Base-by-base conservation (phyloP, 2,113 vertebrate genomes). In the Albula glossodonta region DNA sequence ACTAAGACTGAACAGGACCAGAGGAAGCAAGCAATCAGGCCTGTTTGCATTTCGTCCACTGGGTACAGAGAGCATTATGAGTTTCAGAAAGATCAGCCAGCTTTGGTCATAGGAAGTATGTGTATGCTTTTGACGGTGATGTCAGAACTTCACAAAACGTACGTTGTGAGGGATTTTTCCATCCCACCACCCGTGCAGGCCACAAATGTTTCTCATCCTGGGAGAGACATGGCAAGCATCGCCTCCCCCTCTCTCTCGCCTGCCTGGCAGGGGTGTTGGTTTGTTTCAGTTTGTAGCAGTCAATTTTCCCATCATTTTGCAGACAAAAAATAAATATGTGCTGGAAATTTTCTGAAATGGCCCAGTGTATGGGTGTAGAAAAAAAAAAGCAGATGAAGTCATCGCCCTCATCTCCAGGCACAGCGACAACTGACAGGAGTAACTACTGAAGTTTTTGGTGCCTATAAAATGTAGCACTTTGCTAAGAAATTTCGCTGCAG, bases 301-400 rank as follows among this genome's bases (percentile, higher is more conserved):
- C 91, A 90, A 88, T 89, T 91, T 92, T 92, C 90, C 91, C 91
- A 91, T 91, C 89, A 90, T 87, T 84, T 88, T 87, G 82, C 82
- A 92, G 89, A 91, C 91, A 89, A 90, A 90, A 81, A 92, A 92
- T 90, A 92, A 87, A 89, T 88, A 88, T 81, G 87, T 91, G 90
- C 90, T 91, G 91, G 91, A 91, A 89, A 86, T 85, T 63, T 87
- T 89, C 86, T 91, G 86, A 92, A 90, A 89, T 12, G 83, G 88
- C 84, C 84, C 88, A 88, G 85, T 91, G 91, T 90, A 86, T 91
- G 86, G 89, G 89, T 90, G 57, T 51, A 3, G 78, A 50, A 51
- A n/a, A 85, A 85, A 56, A 80, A 77, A 77, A 80, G 84, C 78
- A 84, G 66, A 86, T 91, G 91, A 91, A 88, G 87, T 91, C 91